phyloP scores from a whole-genome alignment of 2,113 vertebrate genomes.

The Chaetorhynchus papuensis region DNA sequence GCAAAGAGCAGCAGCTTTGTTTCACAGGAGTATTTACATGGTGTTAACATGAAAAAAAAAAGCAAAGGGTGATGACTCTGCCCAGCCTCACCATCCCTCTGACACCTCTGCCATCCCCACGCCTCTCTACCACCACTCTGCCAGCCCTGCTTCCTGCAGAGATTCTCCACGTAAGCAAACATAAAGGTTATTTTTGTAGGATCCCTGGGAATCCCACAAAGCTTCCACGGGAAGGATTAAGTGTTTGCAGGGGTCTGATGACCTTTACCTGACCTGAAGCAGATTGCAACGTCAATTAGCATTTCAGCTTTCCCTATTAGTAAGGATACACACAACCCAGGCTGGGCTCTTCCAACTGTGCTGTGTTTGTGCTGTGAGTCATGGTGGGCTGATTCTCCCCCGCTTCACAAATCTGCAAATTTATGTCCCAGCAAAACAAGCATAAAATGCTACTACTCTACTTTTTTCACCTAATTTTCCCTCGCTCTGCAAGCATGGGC shows the following conservation, averaged over 20 bases:
- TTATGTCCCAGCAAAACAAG: not conserved
- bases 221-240: not conserved
- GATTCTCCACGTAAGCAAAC: not conserved
- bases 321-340: not conserved
- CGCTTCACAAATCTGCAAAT: not conserved
- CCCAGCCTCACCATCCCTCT: not conserved
- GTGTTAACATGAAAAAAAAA: not conserved
- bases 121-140: not conserved
- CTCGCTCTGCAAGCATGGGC: rapidly evolving
- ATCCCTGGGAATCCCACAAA: not conserved
- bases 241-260: not conserved
- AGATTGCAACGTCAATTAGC: not conserved
- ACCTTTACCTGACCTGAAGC: constrained; percentile 33
- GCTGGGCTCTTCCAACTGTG: not conserved
- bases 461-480: not conserved
- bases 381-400: not conserved
- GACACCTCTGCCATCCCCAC: not conserved
- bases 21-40: not conserved
- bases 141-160: not conserved
- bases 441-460: not conserved
- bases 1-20: not conserved
- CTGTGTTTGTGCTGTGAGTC: not conserved
- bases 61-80: not conserved
- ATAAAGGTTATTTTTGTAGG: not conserved
- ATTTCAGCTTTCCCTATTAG: constrained; percentile 23